Evolutionary conservation across 2,888 invertebrate genomes (phyloP).

Genomic region (Anarsia innoxiella): DNA sequence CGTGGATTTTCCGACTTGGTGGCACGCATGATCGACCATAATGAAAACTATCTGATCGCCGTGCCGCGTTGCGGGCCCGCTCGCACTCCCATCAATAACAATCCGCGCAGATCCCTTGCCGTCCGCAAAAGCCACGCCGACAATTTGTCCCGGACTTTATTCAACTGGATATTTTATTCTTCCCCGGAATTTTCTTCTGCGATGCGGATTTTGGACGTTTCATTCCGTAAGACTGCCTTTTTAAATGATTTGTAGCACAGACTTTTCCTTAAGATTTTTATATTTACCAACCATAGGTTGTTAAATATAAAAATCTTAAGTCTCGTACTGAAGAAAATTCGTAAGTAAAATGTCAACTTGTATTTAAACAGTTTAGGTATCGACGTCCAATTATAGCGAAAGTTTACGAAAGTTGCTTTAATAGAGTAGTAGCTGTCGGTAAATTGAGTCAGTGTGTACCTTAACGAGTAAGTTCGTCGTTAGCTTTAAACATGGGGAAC

Average conservation of each 20-base stretch:
- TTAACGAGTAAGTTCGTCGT: too few species aligned
- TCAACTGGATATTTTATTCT: constrained; percentile 33
- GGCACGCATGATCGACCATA: constrained; percentile 58
- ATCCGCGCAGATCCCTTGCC: constrained; percentile 48
- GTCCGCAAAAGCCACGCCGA: constrained; percentile 49
- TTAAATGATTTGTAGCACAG: constrained; percentile 4
- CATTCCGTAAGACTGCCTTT: constrained; percentile 3
- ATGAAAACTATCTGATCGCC: constrained; percentile 56
- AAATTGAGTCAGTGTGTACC: too few species aligned
- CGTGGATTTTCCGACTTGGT: too few species aligned
- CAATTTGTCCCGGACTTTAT: constrained; percentile 56
- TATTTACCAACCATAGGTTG: too few species aligned
- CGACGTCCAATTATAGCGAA: too few species aligned
- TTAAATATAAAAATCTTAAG: not conserved
- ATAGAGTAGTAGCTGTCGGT: too few species aligned
- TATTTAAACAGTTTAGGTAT: too few species aligned
- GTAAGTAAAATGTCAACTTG: too few species aligned
- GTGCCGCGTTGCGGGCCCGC: constrained; percentile 23
- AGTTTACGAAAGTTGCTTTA: too few species aligned
- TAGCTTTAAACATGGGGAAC: constrained; percentile 5
- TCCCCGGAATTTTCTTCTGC: constrained; percentile 25
- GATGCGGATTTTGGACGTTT: constrained; percentile 23
- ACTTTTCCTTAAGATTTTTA: not conserved
- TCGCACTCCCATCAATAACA: constrained; percentile 52
- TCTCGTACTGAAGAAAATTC: not conserved